phyloP scores from a whole-genome alignment of 2,113 vertebrate species.

The Aplodontia rufa region DNA sequence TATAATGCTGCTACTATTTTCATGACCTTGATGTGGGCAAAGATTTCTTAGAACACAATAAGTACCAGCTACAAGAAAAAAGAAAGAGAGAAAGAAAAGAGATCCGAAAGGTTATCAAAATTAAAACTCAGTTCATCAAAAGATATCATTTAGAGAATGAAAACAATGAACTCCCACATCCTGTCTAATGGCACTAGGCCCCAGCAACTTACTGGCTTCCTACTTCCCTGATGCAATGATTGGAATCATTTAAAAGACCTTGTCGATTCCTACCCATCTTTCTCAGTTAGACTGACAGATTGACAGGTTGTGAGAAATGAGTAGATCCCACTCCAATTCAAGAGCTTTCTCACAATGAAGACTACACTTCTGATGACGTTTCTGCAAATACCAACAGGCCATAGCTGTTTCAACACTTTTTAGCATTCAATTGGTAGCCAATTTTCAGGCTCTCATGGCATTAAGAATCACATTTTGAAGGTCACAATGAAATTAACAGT shows the following conservation, averaged over 20 bases:
- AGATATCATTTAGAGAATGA: neutral
- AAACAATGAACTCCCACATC: neutral
- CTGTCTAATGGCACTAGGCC: neutral
- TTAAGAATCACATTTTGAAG: constrained; percentile 14
- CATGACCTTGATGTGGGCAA: neutral
- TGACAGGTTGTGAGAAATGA: neutral
- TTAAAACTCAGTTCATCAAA: constrained; percentile 8
- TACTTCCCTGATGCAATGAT: neutral
- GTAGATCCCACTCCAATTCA: neutral
- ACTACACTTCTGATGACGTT: neutral
- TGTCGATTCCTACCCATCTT: neutral
- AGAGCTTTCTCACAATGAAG: neutral
- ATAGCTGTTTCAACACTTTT: neutral
- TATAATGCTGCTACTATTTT: neutral
- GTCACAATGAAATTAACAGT: neutral
- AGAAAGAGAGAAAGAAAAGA: neutral
- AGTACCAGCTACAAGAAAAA: neutral
- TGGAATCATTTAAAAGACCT: neutral
- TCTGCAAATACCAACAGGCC: neutral
- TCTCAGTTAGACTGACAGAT: neutral
- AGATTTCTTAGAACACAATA: neutral
- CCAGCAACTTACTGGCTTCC: neutral
- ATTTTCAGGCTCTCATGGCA: neutral
- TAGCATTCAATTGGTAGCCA: neutral
- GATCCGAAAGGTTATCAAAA: neutral